These are phyloP conservation scores for Phrynocephalus forsythii DNA, from an alignment of 2,797 vertebrate species.

Conservation along the genomic window DNA sequence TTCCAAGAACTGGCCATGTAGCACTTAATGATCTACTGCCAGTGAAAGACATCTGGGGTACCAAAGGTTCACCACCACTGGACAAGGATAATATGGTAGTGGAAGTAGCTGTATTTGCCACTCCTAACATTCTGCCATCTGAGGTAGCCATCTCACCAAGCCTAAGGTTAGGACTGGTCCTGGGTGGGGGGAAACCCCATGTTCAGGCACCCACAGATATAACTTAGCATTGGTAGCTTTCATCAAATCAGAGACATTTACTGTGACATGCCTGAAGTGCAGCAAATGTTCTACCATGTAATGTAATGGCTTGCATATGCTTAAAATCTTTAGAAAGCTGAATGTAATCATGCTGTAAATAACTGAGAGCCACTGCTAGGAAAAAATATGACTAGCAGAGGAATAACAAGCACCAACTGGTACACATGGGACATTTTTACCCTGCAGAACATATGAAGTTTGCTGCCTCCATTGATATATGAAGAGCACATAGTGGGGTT, in stretches of 20 bases:
- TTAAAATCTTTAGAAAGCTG: neutral
- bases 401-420: neutral
- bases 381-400: constrained; percentile 2
- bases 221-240: neutral
- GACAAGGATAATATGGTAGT: too few relatives aligned
- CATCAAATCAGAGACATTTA: neutral
- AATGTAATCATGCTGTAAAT: neutral
- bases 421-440: neutral
- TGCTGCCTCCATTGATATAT: neutral
- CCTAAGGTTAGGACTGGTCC: too few relatives aligned
- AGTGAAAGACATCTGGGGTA: too few relatives aligned
- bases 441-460: neutral
- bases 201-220: neutral
- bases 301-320: neutral
- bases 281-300: neutral
- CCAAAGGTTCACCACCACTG: too few relatives aligned
- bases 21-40: too few relatives aligned
- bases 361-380: neutral
- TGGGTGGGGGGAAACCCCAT: neutral
- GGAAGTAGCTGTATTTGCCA: too few relatives aligned
- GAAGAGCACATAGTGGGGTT: neutral
- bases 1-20: too few relatives aligned
- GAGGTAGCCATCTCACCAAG: too few relatives aligned
- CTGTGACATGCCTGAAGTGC: neutral
- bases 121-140: too few relatives aligned